A percentile compares a stretch with the other conserved stretches of the same genome.
phyloP scores from a whole-genome alignment of 2,888 invertebrate genomes.

The Aporophyla nigra region DNA sequence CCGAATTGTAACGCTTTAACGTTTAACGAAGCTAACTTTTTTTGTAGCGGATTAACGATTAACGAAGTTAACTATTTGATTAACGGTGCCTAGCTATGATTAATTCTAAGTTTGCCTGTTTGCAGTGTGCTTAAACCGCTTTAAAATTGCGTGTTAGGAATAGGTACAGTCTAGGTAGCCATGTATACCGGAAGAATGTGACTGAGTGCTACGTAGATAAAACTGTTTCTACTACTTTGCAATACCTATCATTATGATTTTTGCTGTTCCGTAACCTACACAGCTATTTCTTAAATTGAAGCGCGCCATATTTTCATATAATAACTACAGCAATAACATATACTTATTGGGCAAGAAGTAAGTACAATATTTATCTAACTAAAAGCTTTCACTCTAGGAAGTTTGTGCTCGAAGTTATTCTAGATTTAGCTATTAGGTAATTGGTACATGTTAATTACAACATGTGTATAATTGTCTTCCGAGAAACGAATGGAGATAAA shows the following conservation, averaged over 20 bases:
- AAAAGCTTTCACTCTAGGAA: constrained; percentile 19
- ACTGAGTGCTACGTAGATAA: no score
- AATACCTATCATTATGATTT: not conserved
- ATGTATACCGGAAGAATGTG: no score
- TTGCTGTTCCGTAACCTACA: not conserved
- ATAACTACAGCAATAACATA: not conserved
- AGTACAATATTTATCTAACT: constrained; percentile 17
- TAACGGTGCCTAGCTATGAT: no score
- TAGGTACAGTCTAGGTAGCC: no score
- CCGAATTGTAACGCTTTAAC: no score
- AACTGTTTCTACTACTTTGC: no score
- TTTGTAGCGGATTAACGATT: no score
- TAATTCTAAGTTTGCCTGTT: not conserved
- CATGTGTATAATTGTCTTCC: constrained; percentile 46
- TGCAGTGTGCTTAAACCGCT: not conserved
- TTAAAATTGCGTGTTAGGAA: no score
- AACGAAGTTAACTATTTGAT: no score
- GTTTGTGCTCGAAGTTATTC: constrained; percentile 7
- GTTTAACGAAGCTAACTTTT: no score
- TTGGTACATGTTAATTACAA: constrained; percentile 9
- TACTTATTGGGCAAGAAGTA: constrained; percentile 16
- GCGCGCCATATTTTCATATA: not conserved
- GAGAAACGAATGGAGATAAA: constrained; percentile 52
- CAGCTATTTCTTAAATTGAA: not conserved
- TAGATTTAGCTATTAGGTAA: constrained; percentile 34